phyloP scores from a whole-genome alignment of 1,140 invertebrate species.

The Temnothorax nylanderi region DNA sequence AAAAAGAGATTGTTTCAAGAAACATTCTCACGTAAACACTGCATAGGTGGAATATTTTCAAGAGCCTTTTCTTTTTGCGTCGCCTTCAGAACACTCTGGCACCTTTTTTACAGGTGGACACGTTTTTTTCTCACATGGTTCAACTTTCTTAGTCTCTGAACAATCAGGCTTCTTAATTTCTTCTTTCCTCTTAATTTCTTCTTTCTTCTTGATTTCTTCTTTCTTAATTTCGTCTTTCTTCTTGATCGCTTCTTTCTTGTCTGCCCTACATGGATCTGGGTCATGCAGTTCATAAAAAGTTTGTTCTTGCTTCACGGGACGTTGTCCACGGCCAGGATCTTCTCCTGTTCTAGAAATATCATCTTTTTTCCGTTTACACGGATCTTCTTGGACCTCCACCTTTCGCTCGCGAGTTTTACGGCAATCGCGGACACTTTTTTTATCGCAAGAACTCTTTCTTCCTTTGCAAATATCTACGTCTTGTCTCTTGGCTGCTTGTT shows the following conservation, averaged over 20 bases:
- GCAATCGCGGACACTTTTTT: background rate
- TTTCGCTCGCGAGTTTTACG: conserved; percentile 2
- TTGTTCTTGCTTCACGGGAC: background rate
- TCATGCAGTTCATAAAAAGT: background rate
- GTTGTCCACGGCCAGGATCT: conserved; percentile 39
- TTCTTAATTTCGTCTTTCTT: conserved; percentile 5
- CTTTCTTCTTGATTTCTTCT: conserved; percentile 13
- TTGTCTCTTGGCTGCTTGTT: background rate
- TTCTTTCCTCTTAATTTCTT: conserved; percentile 17
- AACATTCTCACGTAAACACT: background rate
- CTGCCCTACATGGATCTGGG: conserved; percentile 30
- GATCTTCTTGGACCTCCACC: conserved; percentile 4
- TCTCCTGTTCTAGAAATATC: conserved; percentile 21
- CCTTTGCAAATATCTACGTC: background rate
- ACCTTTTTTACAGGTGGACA: conserved; percentile 64
- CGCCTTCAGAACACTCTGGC: conserved; percentile 46
- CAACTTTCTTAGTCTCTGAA: conserved; percentile 7
- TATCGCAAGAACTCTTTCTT: background rate
- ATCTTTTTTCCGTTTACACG: conserved; percentile 41
- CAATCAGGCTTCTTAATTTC: conserved; percentile 26
- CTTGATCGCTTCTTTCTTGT: background rate
- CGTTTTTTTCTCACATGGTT: conserved; percentile 35
- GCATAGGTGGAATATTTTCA: background rate
- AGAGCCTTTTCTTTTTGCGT: background rate
- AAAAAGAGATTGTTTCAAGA: background rate